Percentiles rank a stretch among this genome's conserved stretches.
phyloP scores from a whole-genome alignment of 2,888 invertebrate genomes.

The Julus scanicus region DNA sequence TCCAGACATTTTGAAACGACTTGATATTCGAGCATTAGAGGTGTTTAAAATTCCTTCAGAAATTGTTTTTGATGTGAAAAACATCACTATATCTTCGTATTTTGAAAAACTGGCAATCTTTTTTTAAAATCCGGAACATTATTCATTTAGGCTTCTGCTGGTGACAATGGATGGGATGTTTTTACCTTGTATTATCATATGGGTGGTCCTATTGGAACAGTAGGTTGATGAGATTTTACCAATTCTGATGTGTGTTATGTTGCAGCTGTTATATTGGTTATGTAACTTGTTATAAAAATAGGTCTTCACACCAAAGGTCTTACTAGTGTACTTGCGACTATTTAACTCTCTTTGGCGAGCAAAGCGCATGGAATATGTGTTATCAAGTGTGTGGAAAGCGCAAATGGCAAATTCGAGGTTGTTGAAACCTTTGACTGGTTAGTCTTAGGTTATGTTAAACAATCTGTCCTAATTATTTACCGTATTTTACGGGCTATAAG shows the following conservation, averaged over 20 bases:
- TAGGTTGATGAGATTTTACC: conserved; percentile 66
- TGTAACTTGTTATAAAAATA: conserved; percentile 60
- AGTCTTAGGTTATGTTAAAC: not conserved
- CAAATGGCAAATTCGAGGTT: conserved; percentile 81
- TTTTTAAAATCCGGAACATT: no score
- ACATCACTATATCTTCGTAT: no score
- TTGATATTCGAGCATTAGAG: conserved; percentile 82
- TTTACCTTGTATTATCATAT: conserved; percentile 88
- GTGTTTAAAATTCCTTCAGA: conserved; percentile 61
- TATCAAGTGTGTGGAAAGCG: conserved; percentile 84
- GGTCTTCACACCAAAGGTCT: conserved; percentile 72
- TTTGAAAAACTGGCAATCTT: no score
- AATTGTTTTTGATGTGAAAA: no score
- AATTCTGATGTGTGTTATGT: conserved; percentile 43
- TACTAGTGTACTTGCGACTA: conserved; percentile 80
- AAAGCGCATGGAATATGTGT: conserved; percentile 86
- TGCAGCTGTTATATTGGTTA: not conserved
- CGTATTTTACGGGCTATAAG: no score
- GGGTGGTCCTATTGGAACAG: conserved; percentile 88
- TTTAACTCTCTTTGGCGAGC: conserved; percentile 91
- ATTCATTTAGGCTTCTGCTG: conserved; percentile 68
- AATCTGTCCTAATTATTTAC: conserved; percentile 46
- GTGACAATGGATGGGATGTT: conserved; percentile 90
- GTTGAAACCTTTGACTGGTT: conserved; percentile 75
- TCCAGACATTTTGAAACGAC: conserved; percentile 84